Base-by-base conservation (phyloP, 2,797 vertebrate species). In the Peromyscus aztecus region DNA sequence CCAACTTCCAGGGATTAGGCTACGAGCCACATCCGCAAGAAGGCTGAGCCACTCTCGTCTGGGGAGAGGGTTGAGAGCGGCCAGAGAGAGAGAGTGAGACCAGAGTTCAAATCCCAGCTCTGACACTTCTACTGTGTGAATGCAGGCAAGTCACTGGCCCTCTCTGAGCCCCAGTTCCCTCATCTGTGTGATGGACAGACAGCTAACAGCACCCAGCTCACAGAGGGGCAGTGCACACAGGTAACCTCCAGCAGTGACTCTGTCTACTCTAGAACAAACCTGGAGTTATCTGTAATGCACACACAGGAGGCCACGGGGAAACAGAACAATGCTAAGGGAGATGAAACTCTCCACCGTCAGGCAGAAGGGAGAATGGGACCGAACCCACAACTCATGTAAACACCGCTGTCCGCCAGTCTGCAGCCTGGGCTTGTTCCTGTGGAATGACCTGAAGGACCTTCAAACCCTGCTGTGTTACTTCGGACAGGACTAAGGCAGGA, bases 91-190 rank as follows among this genome's bases (percentile, higher is more conserved):
- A 55, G n/a, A 59, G 55, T 14, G 80, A 94, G 85, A 77, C 52
- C 78, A 78, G 65, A 63, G 69, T 37, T 93, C 63, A 73, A 71
- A 87, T 61, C 19, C 57, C 4, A 8, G 16, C 52, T 75, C 49
- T 86, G 89, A 57, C 13, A 77, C 87, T 52, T 91, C 24, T 6
- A 16, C 40, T 91, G 31, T 76, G 81, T 89, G 67, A 63, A 55
- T 85, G 31, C 59, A 40, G 88, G 80, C 11, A 43, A n/a, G 34
- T 71, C 65, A 43, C 61, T 3, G 4, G 0, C 61, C 34, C 40
- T 75, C 76, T 91, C 90, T 91, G 34, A 85, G 81, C 17, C 52
- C 34, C 24, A 40, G 81, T 73, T 85, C 94, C 40, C 61, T 95
- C 61, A 37, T 46, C 76, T 89, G 37, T 90, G 91, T 90, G 86